Percentiles rank a stretch among this genome's conserved stretches.
Conservation (phyloP, 2,113 vertebrate genomes). For the Mustela nigripes region DNA sequence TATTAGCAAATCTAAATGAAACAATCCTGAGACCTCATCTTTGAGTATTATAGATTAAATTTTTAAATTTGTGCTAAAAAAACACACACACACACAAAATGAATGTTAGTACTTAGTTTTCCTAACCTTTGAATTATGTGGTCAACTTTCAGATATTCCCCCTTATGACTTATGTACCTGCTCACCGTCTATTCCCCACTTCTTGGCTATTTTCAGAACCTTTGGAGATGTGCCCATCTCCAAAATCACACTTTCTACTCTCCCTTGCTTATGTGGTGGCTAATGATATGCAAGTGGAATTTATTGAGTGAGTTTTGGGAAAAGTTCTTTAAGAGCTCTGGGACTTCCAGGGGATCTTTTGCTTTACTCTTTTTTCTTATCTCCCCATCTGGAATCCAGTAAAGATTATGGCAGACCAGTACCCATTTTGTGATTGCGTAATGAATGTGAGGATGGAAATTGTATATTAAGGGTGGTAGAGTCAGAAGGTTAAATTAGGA, state of each 20-base stretch:
- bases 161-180: background rate
- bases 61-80: background rate
- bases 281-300: background rate
- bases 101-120: background rate
- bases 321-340: background rate
- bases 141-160: background rate
- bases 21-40: background rate
- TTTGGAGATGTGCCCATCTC: background rate
- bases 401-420: background rate
- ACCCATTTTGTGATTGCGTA: background rate
- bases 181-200: background rate
- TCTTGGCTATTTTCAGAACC: background rate
- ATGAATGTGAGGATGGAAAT: background rate
- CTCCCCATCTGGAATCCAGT: background rate
- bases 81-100: background rate
- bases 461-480: background rate
- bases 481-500: background rate
- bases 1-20: slow-evolving; percentile 9
- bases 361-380: background rate
- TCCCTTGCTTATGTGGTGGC: background rate
- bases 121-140: background rate
- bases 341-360: background rate
- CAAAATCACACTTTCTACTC: background rate
- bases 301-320: background rate
- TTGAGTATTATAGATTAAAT: background rate